phyloP scores from a whole-genome alignment of 2,113 vertebrate species.

The Emydura subglobosa region DNA sequence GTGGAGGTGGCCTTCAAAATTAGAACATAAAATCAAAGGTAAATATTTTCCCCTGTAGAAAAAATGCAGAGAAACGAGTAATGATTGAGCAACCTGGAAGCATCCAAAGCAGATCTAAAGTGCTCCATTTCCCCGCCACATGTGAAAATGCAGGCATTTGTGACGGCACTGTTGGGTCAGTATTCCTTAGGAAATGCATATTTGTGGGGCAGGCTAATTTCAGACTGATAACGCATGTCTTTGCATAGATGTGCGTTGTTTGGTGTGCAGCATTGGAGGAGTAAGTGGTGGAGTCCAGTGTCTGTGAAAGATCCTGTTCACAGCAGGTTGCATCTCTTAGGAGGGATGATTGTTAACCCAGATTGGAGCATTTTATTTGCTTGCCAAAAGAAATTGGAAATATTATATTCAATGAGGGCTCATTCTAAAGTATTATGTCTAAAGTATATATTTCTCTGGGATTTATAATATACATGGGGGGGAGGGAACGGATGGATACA shows the following conservation, averaged over 20 bases:
- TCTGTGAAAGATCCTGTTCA: background rate
- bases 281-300: background rate
- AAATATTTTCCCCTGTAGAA: background rate
- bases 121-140: background rate
- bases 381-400: constrained; percentile 4
- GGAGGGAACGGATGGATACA: background rate
- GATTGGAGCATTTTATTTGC: background rate
- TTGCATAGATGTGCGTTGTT: background rate
- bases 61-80: background rate
- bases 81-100: background rate
- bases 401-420: background rate
- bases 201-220: background rate
- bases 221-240: background rate
- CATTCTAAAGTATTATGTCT: background rate
- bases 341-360: background rate
- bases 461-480: background rate
- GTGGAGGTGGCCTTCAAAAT: background rate
- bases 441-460: background rate
- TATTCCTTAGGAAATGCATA: background rate
- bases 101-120: background rate
- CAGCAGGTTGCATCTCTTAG: background rate
- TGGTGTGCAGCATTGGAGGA: background rate
- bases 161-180: background rate
- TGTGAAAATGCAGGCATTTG: background rate
- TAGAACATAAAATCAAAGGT: background rate